Evolutionary conservation across 2,888 invertebrate genomes (phyloP), one percentile per base, ranked within the genome.

Genomic region (Drosophila falleni): DNA sequence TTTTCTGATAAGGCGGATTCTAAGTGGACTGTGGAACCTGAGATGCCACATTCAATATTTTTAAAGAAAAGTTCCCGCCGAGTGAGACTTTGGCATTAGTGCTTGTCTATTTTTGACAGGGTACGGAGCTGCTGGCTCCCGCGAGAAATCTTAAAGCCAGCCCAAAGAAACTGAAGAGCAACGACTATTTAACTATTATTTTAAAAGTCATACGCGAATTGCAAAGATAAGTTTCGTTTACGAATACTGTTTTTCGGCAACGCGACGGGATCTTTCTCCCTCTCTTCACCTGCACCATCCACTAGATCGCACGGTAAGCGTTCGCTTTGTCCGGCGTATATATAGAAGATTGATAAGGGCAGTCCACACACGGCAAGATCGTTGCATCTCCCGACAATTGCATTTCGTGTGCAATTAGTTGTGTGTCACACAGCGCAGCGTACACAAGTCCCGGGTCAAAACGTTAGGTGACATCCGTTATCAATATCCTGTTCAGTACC

Each of bases 101-200:
- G 67, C 86, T 87, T 55, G 75, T 89, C 81, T 67, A 89, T 89
- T 85, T 89, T 85, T 80, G 89, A 80, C 88, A 72, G 86, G 70
- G 80, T 77, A 87, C 87, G 82, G 84, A 87, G 70, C 82, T 81
- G 71, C 81, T 87, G 69, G 77, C 82, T 89, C 63, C 73, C 87
- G 67, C 78, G 83, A 80, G 68, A 72, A 70, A 62, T 44, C 58
- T 56, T 47, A 65, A 50, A 63, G 47, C 33, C 62, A 62, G 62
- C 37, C 59, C 61, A 66, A 56, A 71, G 78, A 29, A 29, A 29
- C 1, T 19, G 8, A 54, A 68, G 11, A 19, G 55, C 23, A 60
- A 49, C 39, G 11, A 31, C 29, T 56, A 44, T 33, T 23, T 0
- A 50, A 33, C 44, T 35, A 29, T 29, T 54, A 13, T 42, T 26